A percentile compares a stretch with the other conserved stretches of the same genome.
phyloP scores from a whole-genome alignment of 1,140 invertebrate genomes.

The Olivierus martensii region DNA sequence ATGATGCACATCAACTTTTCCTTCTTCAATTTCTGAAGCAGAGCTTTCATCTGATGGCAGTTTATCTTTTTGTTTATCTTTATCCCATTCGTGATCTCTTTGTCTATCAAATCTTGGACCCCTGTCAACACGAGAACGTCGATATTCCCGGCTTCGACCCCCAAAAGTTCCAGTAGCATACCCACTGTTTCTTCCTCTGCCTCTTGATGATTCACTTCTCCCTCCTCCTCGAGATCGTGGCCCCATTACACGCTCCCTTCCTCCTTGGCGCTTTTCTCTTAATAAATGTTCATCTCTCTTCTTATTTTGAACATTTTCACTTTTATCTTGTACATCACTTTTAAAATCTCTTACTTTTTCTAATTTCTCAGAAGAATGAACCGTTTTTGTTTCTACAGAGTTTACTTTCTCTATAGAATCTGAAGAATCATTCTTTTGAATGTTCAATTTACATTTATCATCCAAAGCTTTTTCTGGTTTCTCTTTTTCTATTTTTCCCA shows the following conservation, averaged over 20 bases:
- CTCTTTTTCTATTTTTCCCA: not conserved
- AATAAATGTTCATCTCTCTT: not conserved
- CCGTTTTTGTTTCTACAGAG: constrained; percentile 9
- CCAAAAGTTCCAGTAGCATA: constrained; percentile 20
- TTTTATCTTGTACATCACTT: constrained; percentile 3
- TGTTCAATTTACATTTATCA: not conserved
- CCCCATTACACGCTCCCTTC: too few species aligned
- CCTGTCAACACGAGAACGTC: constrained; percentile 22
- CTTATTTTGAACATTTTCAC: not conserved
- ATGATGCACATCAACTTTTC: constrained; percentile 19
- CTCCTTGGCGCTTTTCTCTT: not conserved
- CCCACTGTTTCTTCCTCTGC: not conserved
- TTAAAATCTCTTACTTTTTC: constrained; percentile 1
- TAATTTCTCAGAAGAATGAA: not conserved
- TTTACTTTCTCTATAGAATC: constrained; percentile 2
- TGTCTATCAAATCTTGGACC: constrained; percentile 21
- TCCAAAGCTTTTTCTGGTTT: too few species aligned
- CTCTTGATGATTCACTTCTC: not conserved
- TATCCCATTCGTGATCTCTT: constrained; percentile 5
- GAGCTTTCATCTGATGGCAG: constrained; percentile 19
- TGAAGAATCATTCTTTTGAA: not conserved
- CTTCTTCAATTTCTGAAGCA: constrained; percentile 21
- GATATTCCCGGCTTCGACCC: constrained; percentile 21
- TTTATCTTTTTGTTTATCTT: constrained; percentile 14
- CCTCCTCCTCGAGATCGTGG: constrained; percentile 5